Evolutionary conservation across 2,113 vertebrate species (phyloP).

Genomic region (Periophthalmodon schlosseri): DNA sequence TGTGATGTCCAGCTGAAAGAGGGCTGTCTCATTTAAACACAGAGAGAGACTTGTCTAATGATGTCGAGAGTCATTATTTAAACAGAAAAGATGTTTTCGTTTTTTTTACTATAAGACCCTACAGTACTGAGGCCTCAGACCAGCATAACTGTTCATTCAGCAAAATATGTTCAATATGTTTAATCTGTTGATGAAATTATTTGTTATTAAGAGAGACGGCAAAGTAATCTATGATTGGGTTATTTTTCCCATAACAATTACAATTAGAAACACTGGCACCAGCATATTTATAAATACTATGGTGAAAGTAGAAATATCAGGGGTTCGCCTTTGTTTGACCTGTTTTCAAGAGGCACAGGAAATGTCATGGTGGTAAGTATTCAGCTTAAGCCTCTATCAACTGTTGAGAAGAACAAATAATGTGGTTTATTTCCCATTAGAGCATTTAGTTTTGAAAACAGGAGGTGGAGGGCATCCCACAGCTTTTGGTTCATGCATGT

Average conservation of each 20-base stretch:
- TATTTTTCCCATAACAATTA: too few relatives aligned
- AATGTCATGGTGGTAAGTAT: too few relatives aligned
- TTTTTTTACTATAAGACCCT: constrained; percentile 36
- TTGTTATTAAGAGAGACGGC: neutral
- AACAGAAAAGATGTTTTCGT: constrained; percentile 38
- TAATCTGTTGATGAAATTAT: constrained; percentile 4
- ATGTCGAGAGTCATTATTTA: constrained; percentile 65
- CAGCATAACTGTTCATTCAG: neutral
- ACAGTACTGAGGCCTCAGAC: neutral
- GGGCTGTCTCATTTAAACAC: constrained; percentile 64
- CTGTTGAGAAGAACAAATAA: constrained; percentile 19
- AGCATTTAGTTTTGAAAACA: constrained; percentile 62
- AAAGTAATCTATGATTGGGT: neutral
- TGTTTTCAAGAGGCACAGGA: neutral
- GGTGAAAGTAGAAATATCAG: neutral
- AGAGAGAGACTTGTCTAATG: constrained; percentile 61
- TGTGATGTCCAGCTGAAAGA: constrained; percentile 72
- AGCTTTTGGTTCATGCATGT: constrained; percentile 71
- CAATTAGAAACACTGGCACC: neutral
- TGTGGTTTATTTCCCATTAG: constrained; percentile 54
- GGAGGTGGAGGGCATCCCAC: constrained; percentile 63
- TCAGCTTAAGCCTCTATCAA: neutral
- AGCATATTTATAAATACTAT: neutral
- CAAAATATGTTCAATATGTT: neutral
- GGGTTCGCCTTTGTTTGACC: neutral